A percentile compares a stretch with the other conserved stretches of the same genome.
These are phyloP conservation scores for Falco rusticolus DNA, from an alignment of 2,797 vertebrate species.

Conservation along the genomic window DNA sequence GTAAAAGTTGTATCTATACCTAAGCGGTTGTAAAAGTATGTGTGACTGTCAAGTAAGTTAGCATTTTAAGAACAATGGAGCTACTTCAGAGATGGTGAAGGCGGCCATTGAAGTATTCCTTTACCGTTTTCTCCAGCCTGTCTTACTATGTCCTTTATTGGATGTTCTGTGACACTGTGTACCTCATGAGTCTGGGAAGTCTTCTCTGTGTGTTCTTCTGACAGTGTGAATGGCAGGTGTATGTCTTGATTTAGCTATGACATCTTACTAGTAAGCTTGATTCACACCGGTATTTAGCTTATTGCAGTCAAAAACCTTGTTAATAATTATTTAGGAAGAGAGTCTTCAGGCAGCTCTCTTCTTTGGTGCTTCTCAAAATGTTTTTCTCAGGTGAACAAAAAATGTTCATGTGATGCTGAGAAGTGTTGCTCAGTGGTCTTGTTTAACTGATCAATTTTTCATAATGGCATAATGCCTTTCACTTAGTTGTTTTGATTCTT, in stretches of 20 bases:
- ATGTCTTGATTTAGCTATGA: accelerated
- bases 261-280: background rate
- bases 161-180: accelerated
- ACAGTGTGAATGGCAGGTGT: background rate
- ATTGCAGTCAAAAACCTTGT: background rate
- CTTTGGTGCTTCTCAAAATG: background rate
- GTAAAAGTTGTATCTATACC: background rate
- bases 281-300: background rate
- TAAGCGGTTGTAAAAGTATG: accelerated
- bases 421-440: background rate
- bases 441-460: background rate
- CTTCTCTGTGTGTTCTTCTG: accelerated
- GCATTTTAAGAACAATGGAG: accelerated
- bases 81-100: background rate
- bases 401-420: accelerated
- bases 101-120: background rate
- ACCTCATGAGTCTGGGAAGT: accelerated
- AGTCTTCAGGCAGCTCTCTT: background rate
- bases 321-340: background rate
- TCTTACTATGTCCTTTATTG: accelerated
- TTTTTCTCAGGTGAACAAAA: background rate
- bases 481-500: background rate
- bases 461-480: background rate
- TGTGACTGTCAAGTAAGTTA: no score
- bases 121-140: accelerated